Evolutionary conservation across 2,888 invertebrate genomes (phyloP).

Genomic region (Entomobrya proxima): DNA sequence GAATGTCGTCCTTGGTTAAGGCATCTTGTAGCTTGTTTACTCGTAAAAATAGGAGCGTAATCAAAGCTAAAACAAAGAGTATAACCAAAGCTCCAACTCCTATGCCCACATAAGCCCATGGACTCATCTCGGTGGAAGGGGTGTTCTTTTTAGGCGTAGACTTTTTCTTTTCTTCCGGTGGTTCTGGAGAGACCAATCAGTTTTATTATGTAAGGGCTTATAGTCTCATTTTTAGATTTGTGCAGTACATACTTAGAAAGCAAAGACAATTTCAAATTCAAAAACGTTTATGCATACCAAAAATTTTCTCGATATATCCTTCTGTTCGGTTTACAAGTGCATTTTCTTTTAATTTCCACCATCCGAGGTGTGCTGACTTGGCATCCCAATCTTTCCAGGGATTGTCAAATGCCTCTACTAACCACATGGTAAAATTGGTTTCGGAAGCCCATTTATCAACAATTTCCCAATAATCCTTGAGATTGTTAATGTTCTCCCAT

Average conservation of each 20-base stretch:
- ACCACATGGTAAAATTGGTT: constrained; percentile 44
- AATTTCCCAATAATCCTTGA: constrained; percentile 61
- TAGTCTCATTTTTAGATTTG: background rate
- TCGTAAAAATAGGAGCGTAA: background rate
- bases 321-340: background rate
- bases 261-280: background rate
- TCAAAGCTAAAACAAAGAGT: background rate
- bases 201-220: background rate
- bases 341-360: constrained; percentile 66
- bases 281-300: constrained; percentile 7
- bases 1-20: constrained; percentile 41
- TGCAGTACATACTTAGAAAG: background rate
- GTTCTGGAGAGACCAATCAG: background rate
- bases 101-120: constrained; percentile 31
- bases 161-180: constrained; percentile 21
- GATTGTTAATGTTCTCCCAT: constrained; percentile 42
- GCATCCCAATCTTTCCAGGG: constrained; percentile 58
- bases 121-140: background rate
- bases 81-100: background rate
- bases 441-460: constrained; percentile 43
- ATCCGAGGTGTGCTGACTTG: constrained; percentile 58
- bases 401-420: constrained; percentile 69
- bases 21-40: constrained; percentile 34
- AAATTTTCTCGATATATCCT: constrained; percentile 65
- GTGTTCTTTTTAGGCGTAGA: background rate